Evolutionary conservation across 2,888 invertebrate species (phyloP).

Genomic region (Tanypteryx hageni): DNA sequence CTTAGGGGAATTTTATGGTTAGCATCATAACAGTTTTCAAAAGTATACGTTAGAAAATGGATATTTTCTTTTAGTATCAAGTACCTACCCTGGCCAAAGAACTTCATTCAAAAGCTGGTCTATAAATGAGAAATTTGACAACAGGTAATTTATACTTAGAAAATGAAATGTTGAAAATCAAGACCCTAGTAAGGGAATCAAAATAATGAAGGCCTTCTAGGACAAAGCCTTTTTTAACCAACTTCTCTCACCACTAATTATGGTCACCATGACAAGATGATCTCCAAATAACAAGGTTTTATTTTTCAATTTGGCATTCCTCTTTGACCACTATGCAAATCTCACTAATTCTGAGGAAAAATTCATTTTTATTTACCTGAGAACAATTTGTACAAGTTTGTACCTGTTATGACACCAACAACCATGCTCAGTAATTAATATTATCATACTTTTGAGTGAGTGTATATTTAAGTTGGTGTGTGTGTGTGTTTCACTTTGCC

Average conservation of each 20-base stretch:
- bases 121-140: conserved; percentile 40
- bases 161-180: conserved; percentile 47
- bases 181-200: conserved; percentile 22
- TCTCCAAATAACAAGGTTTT: conserved; percentile 61
- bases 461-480: conserved; percentile 57
- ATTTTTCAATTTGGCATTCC: conserved; percentile 57
- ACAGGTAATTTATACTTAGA: conserved; percentile 37
- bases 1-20: conserved; percentile 62
- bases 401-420: conserved; percentile 65
- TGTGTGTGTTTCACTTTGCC: conserved; percentile 45
- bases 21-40: conserved; percentile 66
- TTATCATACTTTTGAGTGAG: conserved; percentile 61
- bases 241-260: conserved; percentile 37
- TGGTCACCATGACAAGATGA: conserved; percentile 52
- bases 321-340: conserved; percentile 64
- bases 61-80: conserved; percentile 55
- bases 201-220: conserved; percentile 11
- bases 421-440: conserved; percentile 60
- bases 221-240: conserved; percentile 50
- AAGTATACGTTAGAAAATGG: conserved; percentile 60
- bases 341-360: conserved; percentile 65
- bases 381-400: conserved; percentile 65
- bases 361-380: conserved; percentile 65
- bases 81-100: conserved; percentile 61
- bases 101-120: conserved; percentile 48